Percentiles rank a stretch among this genome's conserved stretches.
Conservation (phyloP, 2,797 vertebrate genomes). For the Alouatta caraya region DNA sequence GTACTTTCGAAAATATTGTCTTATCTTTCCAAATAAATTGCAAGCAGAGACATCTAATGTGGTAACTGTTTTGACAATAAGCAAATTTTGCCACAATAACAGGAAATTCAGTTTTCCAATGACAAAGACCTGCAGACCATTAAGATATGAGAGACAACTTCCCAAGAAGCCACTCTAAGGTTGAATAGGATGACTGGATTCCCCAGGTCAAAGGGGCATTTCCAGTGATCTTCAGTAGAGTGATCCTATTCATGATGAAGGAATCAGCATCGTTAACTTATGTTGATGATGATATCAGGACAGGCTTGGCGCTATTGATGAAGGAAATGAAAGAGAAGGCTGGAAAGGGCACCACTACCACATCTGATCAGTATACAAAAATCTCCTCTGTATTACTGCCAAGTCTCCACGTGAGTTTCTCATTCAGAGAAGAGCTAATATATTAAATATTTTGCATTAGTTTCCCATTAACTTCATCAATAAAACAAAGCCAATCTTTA, state of each 20-base stretch:
- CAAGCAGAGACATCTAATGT: background rate
- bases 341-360: background rate
- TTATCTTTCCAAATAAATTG: constrained; percentile 45
- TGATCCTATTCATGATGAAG: background rate
- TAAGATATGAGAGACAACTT: background rate
- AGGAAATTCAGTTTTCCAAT: constrained; percentile 14
- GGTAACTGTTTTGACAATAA: background rate
- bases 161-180: background rate
- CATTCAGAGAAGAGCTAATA: background rate
- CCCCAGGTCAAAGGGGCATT: background rate
- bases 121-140: background rate
- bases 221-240: background rate
- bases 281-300: background rate
- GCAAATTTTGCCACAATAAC: background rate
- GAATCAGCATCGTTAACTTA: background rate
- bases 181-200: background rate
- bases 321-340: background rate
- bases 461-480: constrained; percentile 36
- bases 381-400: background rate
- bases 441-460: constrained; percentile 13
- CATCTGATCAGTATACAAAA: background rate
- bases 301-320: background rate
- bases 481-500: constrained; percentile 34
- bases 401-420: background rate
- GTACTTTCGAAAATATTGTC: constrained; percentile 2